A percentile compares a stretch with the other conserved stretches of the same genome.
phyloP scores from a whole-genome alignment of 2,113 vertebrate genomes.

The chimpanzee (Pan troglodytes) region DNA sequence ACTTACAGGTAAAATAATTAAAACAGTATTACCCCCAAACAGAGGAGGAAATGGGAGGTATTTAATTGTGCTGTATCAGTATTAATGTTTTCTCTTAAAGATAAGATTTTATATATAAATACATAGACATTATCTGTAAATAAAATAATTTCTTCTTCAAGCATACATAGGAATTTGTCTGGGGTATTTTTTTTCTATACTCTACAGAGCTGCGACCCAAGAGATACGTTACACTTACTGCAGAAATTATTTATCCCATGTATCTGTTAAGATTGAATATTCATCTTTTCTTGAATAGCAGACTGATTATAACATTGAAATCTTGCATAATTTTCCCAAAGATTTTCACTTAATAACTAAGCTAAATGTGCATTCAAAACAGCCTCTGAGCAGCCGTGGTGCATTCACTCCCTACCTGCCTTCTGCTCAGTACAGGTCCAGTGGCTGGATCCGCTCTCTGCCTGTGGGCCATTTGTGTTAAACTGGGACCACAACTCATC shows the following conservation, averaged over 20 bases:
- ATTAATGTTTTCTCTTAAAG: constrained; percentile 37
- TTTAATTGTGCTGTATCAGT: neutral
- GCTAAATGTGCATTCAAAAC: neutral
- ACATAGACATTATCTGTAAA: neutral
- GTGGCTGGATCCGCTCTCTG: neutral
- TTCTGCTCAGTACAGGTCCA: neutral
- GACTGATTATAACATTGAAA: constrained; percentile 72
- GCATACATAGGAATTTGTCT: neutral
- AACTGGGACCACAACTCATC: neutral
- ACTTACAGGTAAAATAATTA: neutral
- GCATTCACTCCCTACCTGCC: neutral
- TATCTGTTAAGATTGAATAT: constrained; percentile 71
- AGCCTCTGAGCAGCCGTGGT: neutral
- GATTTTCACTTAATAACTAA: constrained; percentile 58
- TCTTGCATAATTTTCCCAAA: constrained; percentile 62
- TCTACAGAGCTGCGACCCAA: constrained; percentile 15
- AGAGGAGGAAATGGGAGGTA: neutral
- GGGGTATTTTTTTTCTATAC: neutral
- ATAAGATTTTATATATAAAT: neutral
- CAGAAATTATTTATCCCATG: constrained; percentile 64
- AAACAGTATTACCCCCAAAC: neutral
- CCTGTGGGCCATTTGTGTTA: neutral
- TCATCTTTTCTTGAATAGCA: constrained; percentile 75
- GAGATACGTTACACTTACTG: constrained; percentile 32
- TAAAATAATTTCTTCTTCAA: constrained; percentile 51